Evolutionary conservation across 2,113 vertebrate species (phyloP).

Genomic region (Syngnathus scovelli): DNA sequence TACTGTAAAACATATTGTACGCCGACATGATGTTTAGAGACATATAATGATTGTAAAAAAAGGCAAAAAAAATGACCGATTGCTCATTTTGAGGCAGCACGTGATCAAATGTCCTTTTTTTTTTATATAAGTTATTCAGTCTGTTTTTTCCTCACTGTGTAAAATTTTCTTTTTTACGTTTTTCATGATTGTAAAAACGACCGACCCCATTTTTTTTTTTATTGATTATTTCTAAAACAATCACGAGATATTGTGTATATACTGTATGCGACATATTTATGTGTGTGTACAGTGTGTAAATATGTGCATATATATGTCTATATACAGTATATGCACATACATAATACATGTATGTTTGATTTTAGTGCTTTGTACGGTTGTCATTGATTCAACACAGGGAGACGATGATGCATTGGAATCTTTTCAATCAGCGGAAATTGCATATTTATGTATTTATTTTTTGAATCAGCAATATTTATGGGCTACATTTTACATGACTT

Average conservation of each 20-base stretch:
- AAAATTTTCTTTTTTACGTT: slow-evolving; percentile 12
- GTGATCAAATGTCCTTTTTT: slow-evolving; percentile 49
- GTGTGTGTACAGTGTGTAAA: not conserved
- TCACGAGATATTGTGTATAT: slow-evolving; percentile 41
- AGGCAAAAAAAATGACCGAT: slow-evolving; percentile 55
- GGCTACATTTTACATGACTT: slow-evolving; percentile 42
- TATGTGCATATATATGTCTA: not conserved
- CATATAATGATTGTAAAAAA: slow-evolving; percentile 90
- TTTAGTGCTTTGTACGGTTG: slow-evolving; percentile 51
- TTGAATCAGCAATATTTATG: slow-evolving; percentile 71
- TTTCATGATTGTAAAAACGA: slow-evolving; percentile 37
- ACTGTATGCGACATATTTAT: slow-evolving; percentile 14
- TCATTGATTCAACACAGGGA: slow-evolving; percentile 52
- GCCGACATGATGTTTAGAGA: slow-evolving; percentile 88
- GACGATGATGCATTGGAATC: slow-evolving; percentile 42
- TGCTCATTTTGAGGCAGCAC: slow-evolving; percentile 64
- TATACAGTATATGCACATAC: not conserved
- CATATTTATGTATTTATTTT: slow-evolving; percentile 78
- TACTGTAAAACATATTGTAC: slow-evolving; percentile 85
- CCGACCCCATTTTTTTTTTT: slow-evolving; percentile 73
- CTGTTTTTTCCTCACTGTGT: slow-evolving; percentile 21
- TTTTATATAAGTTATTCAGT: slow-evolving; percentile 65
- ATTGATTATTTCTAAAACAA: slow-evolving; percentile 64
- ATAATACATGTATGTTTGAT: slow-evolving; percentile 40
- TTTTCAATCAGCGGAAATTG: slow-evolving; percentile 53